A percentile compares a stretch with the other conserved stretches of the same genome.
phyloP scores from a whole-genome alignment of 2,888 invertebrate genomes.

The Chironomus riparius region DNA sequence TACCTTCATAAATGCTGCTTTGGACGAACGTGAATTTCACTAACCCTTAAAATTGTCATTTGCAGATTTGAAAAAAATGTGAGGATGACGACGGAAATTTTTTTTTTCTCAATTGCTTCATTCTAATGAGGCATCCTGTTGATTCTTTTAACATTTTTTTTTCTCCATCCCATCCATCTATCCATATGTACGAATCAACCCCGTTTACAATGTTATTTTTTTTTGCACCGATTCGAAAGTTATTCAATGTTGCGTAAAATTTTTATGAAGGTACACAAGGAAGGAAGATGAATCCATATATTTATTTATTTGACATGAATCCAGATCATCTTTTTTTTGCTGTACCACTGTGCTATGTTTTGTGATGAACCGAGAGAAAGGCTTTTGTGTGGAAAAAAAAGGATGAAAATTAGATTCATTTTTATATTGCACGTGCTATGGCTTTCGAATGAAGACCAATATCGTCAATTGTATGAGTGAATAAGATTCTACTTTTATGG shows the following conservation, averaged over 20 bases:
- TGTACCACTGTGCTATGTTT: too few species aligned
- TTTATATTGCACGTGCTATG: not conserved
- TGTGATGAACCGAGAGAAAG: not conserved
- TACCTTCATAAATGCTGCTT: not conserved
- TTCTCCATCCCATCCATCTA: not conserved
- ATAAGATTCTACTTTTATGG: not conserved
- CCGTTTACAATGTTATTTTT: not conserved
- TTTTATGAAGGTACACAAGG: not conserved
- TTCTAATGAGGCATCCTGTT: not conserved
- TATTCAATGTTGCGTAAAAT: not conserved
- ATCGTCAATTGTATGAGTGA: not conserved
- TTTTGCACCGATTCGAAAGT: not conserved
- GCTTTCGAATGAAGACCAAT: not conserved
- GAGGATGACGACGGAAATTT: not conserved
- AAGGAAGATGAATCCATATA: not conserved
- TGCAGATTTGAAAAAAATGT: not conserved
- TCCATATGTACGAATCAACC: not conserved
- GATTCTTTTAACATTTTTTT: not conserved
- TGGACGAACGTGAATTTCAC: not conserved
- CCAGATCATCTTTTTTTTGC: not conserved
- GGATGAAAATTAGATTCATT: not conserved
- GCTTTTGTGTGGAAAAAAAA: not conserved
- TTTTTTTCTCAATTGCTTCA: not conserved
- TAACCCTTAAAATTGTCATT: constrained; percentile 1
- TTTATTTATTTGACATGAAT: not conserved